Percentiles rank a stretch among this genome's conserved stretches.
Conservation (phyloP, 1,140 invertebrate genomes). For the Euglossa dilemma region DNA sequence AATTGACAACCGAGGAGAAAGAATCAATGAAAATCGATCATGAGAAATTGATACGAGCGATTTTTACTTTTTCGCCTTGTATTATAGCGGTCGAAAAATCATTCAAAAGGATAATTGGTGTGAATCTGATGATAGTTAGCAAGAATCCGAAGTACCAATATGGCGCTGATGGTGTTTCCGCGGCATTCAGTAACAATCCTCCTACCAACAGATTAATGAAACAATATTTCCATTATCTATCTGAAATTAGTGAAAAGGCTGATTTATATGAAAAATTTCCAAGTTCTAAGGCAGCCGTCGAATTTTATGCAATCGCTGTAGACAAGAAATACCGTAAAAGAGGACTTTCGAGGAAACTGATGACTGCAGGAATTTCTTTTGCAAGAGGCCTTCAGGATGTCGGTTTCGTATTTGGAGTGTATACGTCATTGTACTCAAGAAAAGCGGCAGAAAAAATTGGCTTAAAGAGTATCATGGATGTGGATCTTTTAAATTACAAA, state of each 20-base stretch:
- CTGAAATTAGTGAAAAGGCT: background rate
- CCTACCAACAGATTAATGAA: constrained; percentile 25
- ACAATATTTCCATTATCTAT: constrained; percentile 20
- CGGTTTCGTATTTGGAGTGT: constrained; percentile 63
- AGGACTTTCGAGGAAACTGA: constrained; percentile 48
- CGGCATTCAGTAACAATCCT: constrained; percentile 9
- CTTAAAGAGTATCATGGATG: constrained; percentile 44
- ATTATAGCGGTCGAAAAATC: background rate
- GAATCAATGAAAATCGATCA: constrained; percentile 24
- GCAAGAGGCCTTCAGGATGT: constrained; percentile 17
- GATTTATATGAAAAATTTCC: background rate
- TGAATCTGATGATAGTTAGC: constrained; percentile 18
- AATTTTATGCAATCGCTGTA: constrained; percentile 65
- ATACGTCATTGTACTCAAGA: constrained; percentile 63
- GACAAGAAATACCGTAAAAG: constrained; percentile 50
- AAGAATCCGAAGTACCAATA: background rate
- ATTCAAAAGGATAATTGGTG: background rate
- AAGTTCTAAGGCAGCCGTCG: constrained; percentile 33
- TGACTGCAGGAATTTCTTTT: constrained; percentile 36
- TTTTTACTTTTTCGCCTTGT: constrained; percentile 18
- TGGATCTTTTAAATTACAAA: constrained; percentile 56
- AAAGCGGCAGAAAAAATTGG: constrained; percentile 53
- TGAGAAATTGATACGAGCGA: constrained; percentile 6
- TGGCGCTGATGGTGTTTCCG: background rate
- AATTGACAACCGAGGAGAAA: background rate